A percentile compares a stretch with the other conserved stretches of the same genome.
These are phyloP conservation scores for Cydia pomonella DNA, from an alignment of 1,140 invertebrate genomes.

Conservation along the genomic window DNA sequence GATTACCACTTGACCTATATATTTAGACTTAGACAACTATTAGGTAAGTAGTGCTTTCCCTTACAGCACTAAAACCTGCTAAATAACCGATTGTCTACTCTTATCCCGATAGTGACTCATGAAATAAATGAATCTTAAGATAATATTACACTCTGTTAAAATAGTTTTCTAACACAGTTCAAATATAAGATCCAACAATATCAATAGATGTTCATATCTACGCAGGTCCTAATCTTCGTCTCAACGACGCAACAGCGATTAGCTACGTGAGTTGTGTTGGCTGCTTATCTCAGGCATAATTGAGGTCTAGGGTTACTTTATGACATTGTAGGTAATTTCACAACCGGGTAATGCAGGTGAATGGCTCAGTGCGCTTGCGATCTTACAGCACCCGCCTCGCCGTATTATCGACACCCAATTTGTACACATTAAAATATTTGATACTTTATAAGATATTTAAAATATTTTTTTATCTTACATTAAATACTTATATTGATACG, in stretches of 20 bases:
- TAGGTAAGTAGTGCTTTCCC: too few relatives aligned
- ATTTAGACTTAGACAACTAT: too few relatives aligned
- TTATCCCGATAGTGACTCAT: too few relatives aligned
- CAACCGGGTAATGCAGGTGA: conserved; percentile 14
- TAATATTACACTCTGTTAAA: too few relatives aligned
- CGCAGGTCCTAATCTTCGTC: conserved; percentile 17
- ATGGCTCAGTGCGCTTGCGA: conserved; percentile 19
- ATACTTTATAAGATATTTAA: too few relatives aligned
- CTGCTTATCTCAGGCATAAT: conserved; percentile 31
- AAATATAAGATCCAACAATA: neutral
- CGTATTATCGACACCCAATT: neutral
- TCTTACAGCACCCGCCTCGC: neutral
- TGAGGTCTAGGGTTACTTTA: conserved; percentile 34
- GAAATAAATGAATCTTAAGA: too few relatives aligned
- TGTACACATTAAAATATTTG: neutral
- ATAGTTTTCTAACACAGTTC: too few relatives aligned
- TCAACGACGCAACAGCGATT: conserved; percentile 22
- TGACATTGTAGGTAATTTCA: conserved; percentile 29
- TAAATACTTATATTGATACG: too few relatives aligned
- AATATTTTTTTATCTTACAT: too few relatives aligned
- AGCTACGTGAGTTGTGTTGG: conserved; percentile 25
- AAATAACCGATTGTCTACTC: too few relatives aligned
- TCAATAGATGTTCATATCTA: conserved; percentile 25
- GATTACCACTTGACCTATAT: too few relatives aligned
- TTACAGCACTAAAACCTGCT: too few relatives aligned